phyloP scores from a whole-genome alignment of 2,888 invertebrate species.

The Corbicula japonica region DNA sequence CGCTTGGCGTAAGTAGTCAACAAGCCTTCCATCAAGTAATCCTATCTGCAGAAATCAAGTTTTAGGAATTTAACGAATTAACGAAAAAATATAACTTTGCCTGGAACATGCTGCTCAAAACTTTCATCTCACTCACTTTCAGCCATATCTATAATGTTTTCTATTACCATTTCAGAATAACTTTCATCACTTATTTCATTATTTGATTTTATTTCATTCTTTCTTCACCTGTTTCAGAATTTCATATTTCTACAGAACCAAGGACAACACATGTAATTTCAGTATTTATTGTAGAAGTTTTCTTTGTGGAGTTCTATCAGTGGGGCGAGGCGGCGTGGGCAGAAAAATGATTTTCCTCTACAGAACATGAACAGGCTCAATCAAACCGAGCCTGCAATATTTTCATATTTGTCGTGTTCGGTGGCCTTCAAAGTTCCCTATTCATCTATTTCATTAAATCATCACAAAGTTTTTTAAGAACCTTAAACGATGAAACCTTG shows the following conservation, averaged over 20 bases:
- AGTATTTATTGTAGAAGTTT: slow-evolving; percentile 15
- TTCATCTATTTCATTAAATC: neutral
- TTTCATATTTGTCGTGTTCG: no score
- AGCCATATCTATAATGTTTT: slow-evolving; percentile 20
- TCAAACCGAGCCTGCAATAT: no score
- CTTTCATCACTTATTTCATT: neutral
- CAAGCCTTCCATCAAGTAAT: no score
- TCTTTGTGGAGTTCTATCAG: slow-evolving; percentile 9
- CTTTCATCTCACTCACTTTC: slow-evolving; percentile 28
- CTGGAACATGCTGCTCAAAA: slow-evolving; percentile 33
- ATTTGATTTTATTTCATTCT: slow-evolving; percentile 13
- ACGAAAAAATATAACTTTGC: no score
- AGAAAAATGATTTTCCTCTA: no score
- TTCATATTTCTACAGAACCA: slow-evolving; percentile 27
- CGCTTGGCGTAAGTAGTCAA: no score
- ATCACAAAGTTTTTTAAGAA: slow-evolving; percentile 9
- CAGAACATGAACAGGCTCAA: no score
- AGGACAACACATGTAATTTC: slow-evolving; percentile 1
- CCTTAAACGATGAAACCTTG: slow-evolving; percentile 41
- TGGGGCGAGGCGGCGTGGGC: no score
- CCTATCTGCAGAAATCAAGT: no score
- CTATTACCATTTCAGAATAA: slow-evolving; percentile 20
- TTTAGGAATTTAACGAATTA: no score
- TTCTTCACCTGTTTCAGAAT: slow-evolving; percentile 12
- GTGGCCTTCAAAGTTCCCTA: no score